These are phyloP conservation scores for Cheilosia grossa DNA, from an alignment of 2,888 invertebrate genomes.

Conservation along the genomic window DNA sequence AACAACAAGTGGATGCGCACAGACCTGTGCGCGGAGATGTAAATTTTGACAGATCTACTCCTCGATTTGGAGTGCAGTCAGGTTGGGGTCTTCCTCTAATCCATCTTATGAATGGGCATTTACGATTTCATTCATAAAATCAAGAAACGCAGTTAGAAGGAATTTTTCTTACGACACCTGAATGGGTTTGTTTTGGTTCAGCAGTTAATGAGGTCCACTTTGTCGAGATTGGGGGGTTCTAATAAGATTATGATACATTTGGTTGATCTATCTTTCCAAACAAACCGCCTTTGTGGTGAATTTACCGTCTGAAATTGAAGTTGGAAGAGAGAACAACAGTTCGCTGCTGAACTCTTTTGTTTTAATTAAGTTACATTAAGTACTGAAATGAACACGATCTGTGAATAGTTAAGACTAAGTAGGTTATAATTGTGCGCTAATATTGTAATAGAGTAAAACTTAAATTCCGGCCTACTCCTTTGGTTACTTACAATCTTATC, in stretches of 20 bases:
- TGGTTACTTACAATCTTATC: no score
- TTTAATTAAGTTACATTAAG: background rate
- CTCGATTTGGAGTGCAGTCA: background rate
- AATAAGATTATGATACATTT: background rate
- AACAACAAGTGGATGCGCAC: slow-evolving; percentile 34
- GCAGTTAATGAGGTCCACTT: background rate
- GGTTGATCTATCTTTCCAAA: background rate
- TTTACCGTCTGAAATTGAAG: no score
- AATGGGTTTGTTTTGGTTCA: background rate
- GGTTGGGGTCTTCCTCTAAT: slow-evolving; percentile 8
- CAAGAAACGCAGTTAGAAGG: background rate
- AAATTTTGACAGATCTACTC: slow-evolving; percentile 48
- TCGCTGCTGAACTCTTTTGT: background rate
- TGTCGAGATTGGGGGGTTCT: background rate
- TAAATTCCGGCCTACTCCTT: no score
- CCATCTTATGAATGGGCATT: slow-evolving; percentile 35
- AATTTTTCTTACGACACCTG: background rate
- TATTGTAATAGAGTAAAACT: no score
- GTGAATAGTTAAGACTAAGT: no score
- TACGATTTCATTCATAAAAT: slow-evolving; percentile 43
- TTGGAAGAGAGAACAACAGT: background rate
- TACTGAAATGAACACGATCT: no score
- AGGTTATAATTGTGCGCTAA: no score
- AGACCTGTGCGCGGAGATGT: background rate
- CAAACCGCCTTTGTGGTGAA: no score